Conservation (phyloP, 1,140 invertebrate species). For the Heterodera schachtii region DNA sequence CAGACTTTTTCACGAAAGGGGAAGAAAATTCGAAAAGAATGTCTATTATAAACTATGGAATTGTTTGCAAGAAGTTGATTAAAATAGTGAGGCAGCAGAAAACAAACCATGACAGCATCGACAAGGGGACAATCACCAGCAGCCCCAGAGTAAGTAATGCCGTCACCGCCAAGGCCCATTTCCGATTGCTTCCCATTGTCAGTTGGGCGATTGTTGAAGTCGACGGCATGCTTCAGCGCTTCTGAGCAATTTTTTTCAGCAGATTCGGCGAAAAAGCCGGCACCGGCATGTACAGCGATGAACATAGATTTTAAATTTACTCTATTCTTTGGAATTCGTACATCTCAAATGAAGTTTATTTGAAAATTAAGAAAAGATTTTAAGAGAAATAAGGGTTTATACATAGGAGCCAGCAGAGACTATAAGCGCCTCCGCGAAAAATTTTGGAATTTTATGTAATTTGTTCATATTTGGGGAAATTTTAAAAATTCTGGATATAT, state of each 20-base stretch:
- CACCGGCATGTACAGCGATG: slow-evolving; percentile 38
- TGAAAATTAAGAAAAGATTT: too few species aligned
- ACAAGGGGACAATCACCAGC: slow-evolving; percentile 18
- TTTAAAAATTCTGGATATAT: too few species aligned
- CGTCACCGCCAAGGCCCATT: not conserved
- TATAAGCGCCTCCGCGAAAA: too few species aligned
- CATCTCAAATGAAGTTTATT: too few species aligned
- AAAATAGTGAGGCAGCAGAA: not conserved
- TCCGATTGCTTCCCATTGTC: not conserved
- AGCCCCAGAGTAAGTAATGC: not conserved
- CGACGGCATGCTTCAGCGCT: slow-evolving; percentile 22
- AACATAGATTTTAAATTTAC: slow-evolving; percentile 10
- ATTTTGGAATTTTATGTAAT: too few species aligned
- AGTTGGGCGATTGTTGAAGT: not conserved
- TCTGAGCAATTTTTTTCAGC: slow-evolving; percentile 36
- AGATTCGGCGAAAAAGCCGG: slow-evolving; percentile 15
- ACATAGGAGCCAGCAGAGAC: too few species aligned
- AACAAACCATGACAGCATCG: slow-evolving; percentile 40
- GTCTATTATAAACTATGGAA: not conserved
- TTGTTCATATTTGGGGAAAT: too few species aligned
- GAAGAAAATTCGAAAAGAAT: too few species aligned
- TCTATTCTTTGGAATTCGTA: not conserved
- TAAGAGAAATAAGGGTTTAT: too few species aligned
- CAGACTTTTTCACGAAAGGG: too few species aligned
- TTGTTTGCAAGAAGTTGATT: not conserved